Evolutionary conservation across 2,113 vertebrate species (phyloP), one percentile per base, ranked within the genome.

Genomic region (Mormyrus iriodes): DNA sequence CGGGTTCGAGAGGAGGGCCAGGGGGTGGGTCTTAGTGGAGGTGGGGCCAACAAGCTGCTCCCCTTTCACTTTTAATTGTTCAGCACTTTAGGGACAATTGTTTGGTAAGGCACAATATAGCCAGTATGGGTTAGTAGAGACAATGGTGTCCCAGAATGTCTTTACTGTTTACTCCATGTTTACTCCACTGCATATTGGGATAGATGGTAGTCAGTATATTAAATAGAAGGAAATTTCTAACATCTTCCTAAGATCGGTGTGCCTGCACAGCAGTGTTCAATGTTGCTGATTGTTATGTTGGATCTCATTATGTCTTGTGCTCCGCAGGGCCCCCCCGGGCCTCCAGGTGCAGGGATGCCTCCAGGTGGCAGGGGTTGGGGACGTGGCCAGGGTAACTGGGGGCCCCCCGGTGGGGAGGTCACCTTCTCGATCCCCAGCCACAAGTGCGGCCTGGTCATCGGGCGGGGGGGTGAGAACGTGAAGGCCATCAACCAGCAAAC

Each of bases 401-500:
- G 97, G 5, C 97, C 97, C 39, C 97, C 97, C 0, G 97, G 97
- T 0, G 97, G 96, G 35, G 97, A 97, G 93, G 96, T 98, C 96
- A 97, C 97, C 84, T 98, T 98, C 93, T 97, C 97, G 8, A 97
- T 98, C 90, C 97, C 97, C n/a, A 96, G 97, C 55, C 97, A 98
- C 93, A 98, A 98, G 92, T 98, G 97, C 44, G 97, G 97, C n/a
- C 95, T 98, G 21, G 97, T 98, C 76, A 98, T 98, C 13, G 97
- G 97, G 86, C 91, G 97, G 95, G 97, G 97, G 24, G 97, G 97
- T 0, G 97, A 98, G 92, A 98, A 97, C 0, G 97, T 98, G 65
- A 98, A 98, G 94, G 95, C 97, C 89, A 98, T 98, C 91, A 98
- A 98, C 94, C 97, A 98, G 93, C 97, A 98, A 93, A 98, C 97